phyloP scores from a whole-genome alignment of 2,888 invertebrate species.

The Eupithecia vulgata region DNA sequence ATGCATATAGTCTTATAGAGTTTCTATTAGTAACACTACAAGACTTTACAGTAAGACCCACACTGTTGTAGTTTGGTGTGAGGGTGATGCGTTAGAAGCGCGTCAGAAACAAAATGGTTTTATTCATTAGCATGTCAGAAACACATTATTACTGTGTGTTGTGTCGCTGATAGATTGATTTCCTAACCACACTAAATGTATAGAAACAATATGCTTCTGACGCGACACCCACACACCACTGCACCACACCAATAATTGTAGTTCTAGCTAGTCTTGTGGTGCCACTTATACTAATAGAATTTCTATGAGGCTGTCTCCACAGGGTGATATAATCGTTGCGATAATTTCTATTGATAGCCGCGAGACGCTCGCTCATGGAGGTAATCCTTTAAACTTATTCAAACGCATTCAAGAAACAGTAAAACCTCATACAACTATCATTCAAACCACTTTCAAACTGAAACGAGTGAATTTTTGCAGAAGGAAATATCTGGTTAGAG shows the following conservation, averaged over 20 bases:
- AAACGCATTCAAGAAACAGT: conserved; percentile 12
- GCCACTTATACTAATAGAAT: neutral
- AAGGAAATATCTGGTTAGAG: conserved; percentile 27
- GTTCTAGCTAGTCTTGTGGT: neutral
- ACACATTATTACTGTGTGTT: too few species aligned
- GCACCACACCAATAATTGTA: neutral
- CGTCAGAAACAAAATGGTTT: too few species aligned
- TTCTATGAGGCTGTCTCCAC: neutral
- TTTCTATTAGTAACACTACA: too few species aligned
- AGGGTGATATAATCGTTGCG: neutral
- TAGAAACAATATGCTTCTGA: too few species aligned
- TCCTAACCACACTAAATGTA: too few species aligned
- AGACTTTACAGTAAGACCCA: too few species aligned
- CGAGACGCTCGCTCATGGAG: neutral
- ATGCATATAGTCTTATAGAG: too few species aligned
- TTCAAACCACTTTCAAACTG: conserved; percentile 24
- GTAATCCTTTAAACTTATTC: neutral
- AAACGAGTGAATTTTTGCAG: conserved; percentile 32
- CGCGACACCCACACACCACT: neutral
- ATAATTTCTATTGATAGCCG: neutral
- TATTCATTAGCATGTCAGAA: too few species aligned
- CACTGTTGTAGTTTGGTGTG: too few species aligned
- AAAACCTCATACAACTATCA: conserved; percentile 7
- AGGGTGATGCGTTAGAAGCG: too few species aligned
- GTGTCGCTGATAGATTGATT: too few species aligned